Evolutionary conservation across 2,113 vertebrate genomes (phyloP).

Genomic region (Eudyptes chrysolophus): DNA sequence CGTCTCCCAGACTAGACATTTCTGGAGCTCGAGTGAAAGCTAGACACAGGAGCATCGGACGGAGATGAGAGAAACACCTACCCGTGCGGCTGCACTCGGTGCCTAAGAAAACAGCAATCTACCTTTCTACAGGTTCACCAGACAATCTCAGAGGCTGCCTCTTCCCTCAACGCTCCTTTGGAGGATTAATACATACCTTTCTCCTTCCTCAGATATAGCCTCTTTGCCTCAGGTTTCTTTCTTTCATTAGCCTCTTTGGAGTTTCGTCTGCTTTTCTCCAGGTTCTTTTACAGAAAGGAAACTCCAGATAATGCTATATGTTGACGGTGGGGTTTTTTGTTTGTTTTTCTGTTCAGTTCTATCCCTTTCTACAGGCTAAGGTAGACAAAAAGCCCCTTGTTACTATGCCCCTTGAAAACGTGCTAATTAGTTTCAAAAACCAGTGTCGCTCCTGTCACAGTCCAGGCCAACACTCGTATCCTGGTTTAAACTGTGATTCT

Average conservation of each 20-base stretch:
- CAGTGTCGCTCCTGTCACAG: background rate
- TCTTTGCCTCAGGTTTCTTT: background rate
- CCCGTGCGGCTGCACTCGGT: background rate
- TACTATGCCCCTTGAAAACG: background rate
- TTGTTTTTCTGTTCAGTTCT: background rate
- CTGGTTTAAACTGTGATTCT: background rate
- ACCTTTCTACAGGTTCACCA: background rate
- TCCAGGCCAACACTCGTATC: background rate
- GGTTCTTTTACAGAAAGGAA: background rate
- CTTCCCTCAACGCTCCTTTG: background rate
- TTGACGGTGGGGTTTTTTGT: rapidly evolving
- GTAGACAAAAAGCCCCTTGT: background rate
- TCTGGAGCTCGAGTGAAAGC: background rate
- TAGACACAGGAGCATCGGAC: background rate
- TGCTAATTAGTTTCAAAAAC: background rate
- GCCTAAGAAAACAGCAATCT: background rate
- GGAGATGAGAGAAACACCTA: background rate
- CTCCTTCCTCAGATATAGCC: background rate
- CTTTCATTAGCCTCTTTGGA: background rate
- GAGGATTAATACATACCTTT: background rate
- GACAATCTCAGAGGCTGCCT: background rate
- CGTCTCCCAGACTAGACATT: background rate
- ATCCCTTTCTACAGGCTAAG: background rate
- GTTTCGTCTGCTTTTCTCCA: background rate
- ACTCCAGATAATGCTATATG: background rate